Conservation (phyloP, 2,888 invertebrate species). For the Cremastinae sp. region DNA sequence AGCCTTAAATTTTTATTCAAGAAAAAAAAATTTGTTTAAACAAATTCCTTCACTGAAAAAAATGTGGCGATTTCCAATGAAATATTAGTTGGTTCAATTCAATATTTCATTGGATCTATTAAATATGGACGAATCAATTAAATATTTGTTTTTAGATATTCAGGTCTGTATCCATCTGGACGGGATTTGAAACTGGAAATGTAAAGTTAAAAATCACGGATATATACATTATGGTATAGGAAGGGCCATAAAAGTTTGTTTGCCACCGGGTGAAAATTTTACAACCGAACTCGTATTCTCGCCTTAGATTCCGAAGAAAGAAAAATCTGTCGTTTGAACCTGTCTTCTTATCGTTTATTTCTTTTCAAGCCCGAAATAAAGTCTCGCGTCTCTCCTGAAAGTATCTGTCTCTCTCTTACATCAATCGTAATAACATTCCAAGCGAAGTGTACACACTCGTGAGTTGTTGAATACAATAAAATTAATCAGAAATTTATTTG, state of each 20-base stretch:
- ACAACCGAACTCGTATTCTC: slow-evolving; percentile 44
- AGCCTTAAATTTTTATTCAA: too few relatives aligned
- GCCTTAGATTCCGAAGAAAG: slow-evolving; percentile 21
- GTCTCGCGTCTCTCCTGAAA: slow-evolving; percentile 11
- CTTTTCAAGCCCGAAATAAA: slow-evolving; percentile 29
- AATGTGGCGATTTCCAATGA: too few relatives aligned
- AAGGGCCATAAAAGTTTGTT: slow-evolving; percentile 45
- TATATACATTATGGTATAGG: neutral
- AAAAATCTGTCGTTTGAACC: slow-evolving; percentile 26
- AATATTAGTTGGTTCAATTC: too few relatives aligned
- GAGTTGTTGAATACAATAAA: too few relatives aligned
- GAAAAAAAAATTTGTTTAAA: too few relatives aligned
- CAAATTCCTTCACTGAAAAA: slow-evolving; percentile 24
- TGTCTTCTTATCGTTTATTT: slow-evolving; percentile 21
- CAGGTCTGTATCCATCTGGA: slow-evolving; percentile 18
- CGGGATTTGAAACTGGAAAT: slow-evolving; percentile 13
- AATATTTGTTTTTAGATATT: too few relatives aligned
- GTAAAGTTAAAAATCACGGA: neutral
- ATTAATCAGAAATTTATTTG: too few relatives aligned
- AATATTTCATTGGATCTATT: too few relatives aligned
- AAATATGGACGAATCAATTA: too few relatives aligned
- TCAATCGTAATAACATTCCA: slow-evolving; percentile 7
- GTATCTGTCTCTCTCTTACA: slow-evolving; percentile 41
- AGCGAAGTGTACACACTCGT: neutral
- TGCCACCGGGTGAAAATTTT: slow-evolving; percentile 45